A percentile compares a stretch with the other conserved stretches of the same genome.
Conservation (phyloP, 2,113 vertebrate species). For the Nothocercus julius region DNA sequence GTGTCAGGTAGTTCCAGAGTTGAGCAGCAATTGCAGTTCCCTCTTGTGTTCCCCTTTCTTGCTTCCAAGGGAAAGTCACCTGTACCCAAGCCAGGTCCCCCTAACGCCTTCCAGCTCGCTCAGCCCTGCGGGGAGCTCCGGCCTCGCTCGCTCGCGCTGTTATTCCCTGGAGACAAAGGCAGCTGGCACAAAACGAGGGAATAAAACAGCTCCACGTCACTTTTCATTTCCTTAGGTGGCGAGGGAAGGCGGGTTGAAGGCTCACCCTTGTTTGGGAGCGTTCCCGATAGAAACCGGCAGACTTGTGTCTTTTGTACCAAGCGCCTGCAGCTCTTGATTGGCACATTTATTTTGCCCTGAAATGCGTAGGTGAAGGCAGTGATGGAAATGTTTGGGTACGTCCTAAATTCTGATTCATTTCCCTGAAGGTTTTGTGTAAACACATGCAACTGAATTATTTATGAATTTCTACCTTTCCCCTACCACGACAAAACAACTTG, state of each 20-base stretch:
- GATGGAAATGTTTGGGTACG: background rate
- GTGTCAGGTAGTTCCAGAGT: background rate
- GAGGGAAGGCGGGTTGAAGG: background rate
- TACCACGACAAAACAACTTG: background rate
- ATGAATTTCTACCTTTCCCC: background rate
- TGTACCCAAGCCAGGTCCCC: rapidly evolving
- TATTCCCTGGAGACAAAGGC: background rate
- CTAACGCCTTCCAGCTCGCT: background rate
- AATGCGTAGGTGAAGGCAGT: background rate
- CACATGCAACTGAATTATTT: background rate
- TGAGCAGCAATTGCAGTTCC: background rate
- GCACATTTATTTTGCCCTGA: background rate
- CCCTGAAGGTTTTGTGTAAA: background rate
- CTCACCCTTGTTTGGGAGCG: background rate
- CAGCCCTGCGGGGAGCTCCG: background rate
- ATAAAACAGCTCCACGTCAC: background rate
- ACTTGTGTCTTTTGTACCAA: background rate
- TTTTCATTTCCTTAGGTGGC: background rate
- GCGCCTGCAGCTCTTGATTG: rapidly evolving
- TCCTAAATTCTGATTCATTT: background rate
- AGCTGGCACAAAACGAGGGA: background rate
- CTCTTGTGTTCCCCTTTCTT: background rate
- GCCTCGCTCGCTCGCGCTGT: too few relatives aligned
- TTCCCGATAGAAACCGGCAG: background rate
- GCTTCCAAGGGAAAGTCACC: rapidly evolving